These are phyloP conservation scores for Limnothrissa miodon DNA, from an alignment of 2,113 vertebrate genomes.

Conservation along the genomic window DNA sequence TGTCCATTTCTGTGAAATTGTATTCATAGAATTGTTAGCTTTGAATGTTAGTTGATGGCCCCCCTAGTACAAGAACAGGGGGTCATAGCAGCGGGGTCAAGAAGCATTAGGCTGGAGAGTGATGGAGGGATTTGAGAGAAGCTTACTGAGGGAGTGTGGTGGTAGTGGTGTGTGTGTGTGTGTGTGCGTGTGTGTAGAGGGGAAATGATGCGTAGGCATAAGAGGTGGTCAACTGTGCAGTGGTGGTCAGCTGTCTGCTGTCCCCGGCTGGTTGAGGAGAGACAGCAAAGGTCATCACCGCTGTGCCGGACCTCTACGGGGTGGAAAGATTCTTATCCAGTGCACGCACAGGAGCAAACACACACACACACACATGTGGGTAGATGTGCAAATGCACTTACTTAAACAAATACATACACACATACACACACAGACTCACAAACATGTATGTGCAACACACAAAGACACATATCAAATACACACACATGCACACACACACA, in stretches of 20 bases:
- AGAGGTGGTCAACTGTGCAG: background rate
- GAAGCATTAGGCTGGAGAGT: background rate
- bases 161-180: background rate
- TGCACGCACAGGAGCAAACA: background rate
- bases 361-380: constrained; percentile 11
- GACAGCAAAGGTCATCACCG: background rate
- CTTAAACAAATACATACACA: constrained; percentile 3
- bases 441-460: background rate
- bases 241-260: background rate
- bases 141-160: background rate
- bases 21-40: background rate
- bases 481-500: background rate
- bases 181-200: background rate
- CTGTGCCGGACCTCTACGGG: background rate
- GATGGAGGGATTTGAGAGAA: background rate
- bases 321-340: background rate
- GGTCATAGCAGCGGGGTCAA: background rate
- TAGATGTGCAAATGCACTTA: constrained; percentile 22
- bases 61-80: background rate
- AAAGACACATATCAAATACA: background rate
- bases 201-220: background rate
- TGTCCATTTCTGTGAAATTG: background rate
- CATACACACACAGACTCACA: background rate
- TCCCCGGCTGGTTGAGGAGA: background rate
- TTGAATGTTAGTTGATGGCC: background rate